phyloP scores from a whole-genome alignment of 2,888 invertebrate genomes.

The Pristionchus fissidentatus region DNA sequence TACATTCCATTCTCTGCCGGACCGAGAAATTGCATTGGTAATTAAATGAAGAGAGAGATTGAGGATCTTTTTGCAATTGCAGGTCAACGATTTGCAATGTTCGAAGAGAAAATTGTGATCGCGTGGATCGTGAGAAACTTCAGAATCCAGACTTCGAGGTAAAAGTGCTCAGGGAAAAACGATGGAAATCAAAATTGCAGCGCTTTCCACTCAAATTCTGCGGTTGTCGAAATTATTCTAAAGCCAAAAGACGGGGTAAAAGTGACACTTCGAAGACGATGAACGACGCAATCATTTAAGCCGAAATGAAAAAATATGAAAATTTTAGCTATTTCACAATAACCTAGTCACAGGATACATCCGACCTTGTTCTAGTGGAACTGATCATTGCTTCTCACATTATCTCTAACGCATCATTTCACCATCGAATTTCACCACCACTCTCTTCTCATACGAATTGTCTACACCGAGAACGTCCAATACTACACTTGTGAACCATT shows the following conservation, averaged over 20 bases:
- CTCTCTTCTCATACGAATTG: no score
- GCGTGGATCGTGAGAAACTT: neutral
- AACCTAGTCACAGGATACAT: no score
- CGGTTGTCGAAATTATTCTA: slow-evolving; percentile 23
- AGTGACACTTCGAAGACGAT: neutral
- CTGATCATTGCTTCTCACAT: no score
- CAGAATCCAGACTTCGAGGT: neutral
- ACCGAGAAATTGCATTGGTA: slow-evolving; percentile 42
- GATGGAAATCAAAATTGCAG: neutral
- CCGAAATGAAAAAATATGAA: no score
- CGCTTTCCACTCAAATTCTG: neutral
- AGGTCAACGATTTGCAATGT: slow-evolving; percentile 38
- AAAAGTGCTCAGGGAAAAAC: neutral
- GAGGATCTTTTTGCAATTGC: neutral
- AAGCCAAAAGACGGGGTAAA: slow-evolving; percentile 7
- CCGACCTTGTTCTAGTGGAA: no score
- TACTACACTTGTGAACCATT: no score
- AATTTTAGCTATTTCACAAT: no score
- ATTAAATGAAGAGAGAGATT: no score
- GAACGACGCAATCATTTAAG: no score
- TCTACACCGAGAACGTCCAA: no score
- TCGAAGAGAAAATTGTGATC: slow-evolving; percentile 42
- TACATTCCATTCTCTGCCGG: slow-evolving; percentile 44
- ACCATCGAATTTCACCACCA: no score
- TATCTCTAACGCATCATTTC: no score